phyloP scores from a whole-genome alignment of 2,797 vertebrate genomes.

The Eulemur coronatus region DNA sequence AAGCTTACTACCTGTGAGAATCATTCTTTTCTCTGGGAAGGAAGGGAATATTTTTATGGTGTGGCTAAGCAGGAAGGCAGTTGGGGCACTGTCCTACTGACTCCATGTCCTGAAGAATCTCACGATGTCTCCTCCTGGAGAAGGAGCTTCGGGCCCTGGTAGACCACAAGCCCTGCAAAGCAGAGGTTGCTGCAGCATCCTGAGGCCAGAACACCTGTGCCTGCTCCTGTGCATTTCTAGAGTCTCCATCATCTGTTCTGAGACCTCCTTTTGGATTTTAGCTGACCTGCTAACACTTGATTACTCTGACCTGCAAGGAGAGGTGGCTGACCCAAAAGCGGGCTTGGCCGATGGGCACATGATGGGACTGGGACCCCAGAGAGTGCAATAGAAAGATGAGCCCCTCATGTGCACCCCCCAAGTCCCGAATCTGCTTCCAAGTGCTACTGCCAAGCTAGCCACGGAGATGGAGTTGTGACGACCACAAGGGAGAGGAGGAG shows the following conservation, averaged over 20 bases:
- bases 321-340: neutral
- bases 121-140: neutral
- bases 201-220: neutral
- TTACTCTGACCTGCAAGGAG: no score
- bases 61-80: neutral
- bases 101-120: neutral
- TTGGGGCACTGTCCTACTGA: accelerated
- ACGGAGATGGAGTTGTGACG: no score
- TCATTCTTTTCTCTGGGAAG: neutral
- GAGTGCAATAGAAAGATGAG: neutral
- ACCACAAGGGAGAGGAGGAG: neutral
- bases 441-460: neutral
- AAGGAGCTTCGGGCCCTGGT: neutral
- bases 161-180: neutral
- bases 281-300: neutral
- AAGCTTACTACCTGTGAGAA: accelerated
- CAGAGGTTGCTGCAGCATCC: neutral
- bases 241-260: neutral
- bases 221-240: neutral
- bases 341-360: accelerated
- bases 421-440: neutral
- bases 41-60: neutral
- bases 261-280: neutral
- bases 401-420: neutral
- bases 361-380: no score